Base-by-base conservation (phyloP, 2,888 invertebrate genomes). In the Drosophila kanekoi region DNA sequence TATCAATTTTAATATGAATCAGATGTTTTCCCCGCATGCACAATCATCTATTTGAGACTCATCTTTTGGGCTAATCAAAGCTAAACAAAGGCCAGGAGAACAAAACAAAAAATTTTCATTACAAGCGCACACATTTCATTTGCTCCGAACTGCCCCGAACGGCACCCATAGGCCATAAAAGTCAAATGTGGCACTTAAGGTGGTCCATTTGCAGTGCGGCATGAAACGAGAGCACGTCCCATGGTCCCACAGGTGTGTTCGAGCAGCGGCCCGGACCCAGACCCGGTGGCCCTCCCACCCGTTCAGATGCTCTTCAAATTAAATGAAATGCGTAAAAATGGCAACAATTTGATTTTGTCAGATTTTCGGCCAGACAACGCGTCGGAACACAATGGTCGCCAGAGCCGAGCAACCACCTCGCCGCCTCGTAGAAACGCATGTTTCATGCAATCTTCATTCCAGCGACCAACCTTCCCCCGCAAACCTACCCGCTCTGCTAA, bases 241-340 rank as follows among this genome's bases (percentile, higher is more conserved):
- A 14, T 54, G 65, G 60, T 81, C 84, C 85, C 85, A 85, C 85
- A 83, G 85, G 83, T 82, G 81, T 79, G 59, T 65, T 35, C 66
- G 35, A 35, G 11, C 45, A 11, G 3, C 16, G 10, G 11, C 5
- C 51, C 18, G 11, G 10, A 16, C 10, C 56, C 48, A 28, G 28
- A 28, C 28, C 28, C 2, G 8, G 8, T 28, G 28, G 2, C 2
- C 40, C 28, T 38, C 1, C 13, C 38, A 13, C 0, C 60, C 35
- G 49, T 45, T 56, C 66, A 61, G 67, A 51, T 63, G 79, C 79
- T 78, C 80, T 83, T 84, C 85, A 90, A 89, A 90, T 90, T 87
- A 89, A 90, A 90, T 90, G 87, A 88, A 89, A 89, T 90, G 86
- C 81, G 85, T 86, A 80, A 82, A 87, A 89, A 89, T 87, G 79